A percentile compares a stretch with the other conserved stretches of the same genome.
These are phyloP conservation scores for Echeneis naucrates DNA, from an alignment of 2,797 vertebrate genomes.

Conservation along the genomic window DNA sequence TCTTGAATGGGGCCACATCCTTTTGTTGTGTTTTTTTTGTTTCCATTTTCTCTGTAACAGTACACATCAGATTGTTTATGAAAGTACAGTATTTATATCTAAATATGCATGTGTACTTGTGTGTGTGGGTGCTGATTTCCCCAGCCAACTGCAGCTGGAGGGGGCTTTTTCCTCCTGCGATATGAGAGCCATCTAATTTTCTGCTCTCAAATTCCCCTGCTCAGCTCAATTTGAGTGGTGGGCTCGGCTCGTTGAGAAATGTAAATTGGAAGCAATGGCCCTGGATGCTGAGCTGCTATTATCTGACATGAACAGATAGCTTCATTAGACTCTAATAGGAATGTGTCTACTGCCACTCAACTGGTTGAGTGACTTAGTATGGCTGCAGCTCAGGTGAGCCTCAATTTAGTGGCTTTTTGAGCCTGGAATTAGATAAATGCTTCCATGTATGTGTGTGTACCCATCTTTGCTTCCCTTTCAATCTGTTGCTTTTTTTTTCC, in stretches of 20 bases:
- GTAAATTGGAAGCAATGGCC: constrained; percentile 87
- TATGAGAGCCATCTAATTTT: constrained; percentile 86
- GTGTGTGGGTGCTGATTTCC: constrained; percentile 63
- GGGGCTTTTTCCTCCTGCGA: constrained; percentile 66
- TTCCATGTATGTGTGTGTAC: constrained; percentile 14
- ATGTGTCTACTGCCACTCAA: constrained; percentile 78
- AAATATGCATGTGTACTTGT: constrained; percentile 22
- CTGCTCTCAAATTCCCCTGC: constrained; percentile 85
- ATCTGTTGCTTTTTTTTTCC: constrained; percentile 17
- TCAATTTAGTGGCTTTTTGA: constrained; percentile 59
- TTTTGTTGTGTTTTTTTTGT: constrained; percentile 4
- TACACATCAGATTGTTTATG: constrained; percentile 12
- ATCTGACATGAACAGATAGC: constrained; percentile 88
- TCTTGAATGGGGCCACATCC: constrained; percentile 4
- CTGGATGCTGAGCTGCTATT: constrained; percentile 84
- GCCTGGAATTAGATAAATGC: constrained; percentile 61
- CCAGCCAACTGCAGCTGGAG: constrained; percentile 80
- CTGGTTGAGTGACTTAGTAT: constrained; percentile 66
- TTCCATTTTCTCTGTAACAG: background rate
- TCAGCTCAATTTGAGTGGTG: constrained; percentile 86
- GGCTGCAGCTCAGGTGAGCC: constrained; percentile 72
- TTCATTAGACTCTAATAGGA: constrained; percentile 86
- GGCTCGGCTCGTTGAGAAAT: constrained; percentile 87
- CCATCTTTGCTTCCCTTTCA: constrained; percentile 2
- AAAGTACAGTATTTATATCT: constrained; percentile 14